Evolutionary conservation across 2,888 invertebrate genomes (phyloP).

Genomic region (Ceraclea dissimilis): DNA sequence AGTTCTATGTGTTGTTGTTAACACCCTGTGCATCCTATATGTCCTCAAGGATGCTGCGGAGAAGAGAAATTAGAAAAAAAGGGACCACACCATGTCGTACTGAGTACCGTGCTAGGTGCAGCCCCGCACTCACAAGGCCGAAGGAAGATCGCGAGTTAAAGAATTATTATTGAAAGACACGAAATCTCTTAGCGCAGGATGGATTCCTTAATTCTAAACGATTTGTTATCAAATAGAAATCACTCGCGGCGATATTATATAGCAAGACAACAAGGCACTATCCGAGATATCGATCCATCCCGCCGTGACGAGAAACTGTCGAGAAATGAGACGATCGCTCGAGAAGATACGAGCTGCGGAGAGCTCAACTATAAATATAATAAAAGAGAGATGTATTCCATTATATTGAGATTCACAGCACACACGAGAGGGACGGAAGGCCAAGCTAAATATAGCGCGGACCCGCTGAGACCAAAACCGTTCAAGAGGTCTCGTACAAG

Average conservation of each 20-base stretch:
- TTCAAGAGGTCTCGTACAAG: neutral
- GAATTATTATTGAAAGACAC: no score
- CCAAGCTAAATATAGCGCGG: conserved; percentile 2
- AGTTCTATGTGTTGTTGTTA: neutral
- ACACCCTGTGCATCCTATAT: neutral
- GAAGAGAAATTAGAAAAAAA: neutral
- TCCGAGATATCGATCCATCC: neutral
- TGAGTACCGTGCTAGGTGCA: no score
- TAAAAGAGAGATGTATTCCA: neutral
- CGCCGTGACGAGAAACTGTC: neutral
- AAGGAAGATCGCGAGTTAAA: no score
- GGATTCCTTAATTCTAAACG: neutral
- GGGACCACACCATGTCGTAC: neutral
- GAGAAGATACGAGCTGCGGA: neutral
- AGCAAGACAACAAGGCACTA: neutral
- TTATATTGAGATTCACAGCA: neutral
- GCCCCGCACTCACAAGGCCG: no score
- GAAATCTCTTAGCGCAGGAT: neutral
- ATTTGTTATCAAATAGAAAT: neutral
- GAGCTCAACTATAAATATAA: conserved; percentile 2
- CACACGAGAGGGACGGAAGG: neutral
- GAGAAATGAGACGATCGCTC: neutral
- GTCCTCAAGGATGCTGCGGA: conserved; percentile 1
- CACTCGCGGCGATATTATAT: neutral
- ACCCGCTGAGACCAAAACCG: neutral